Evolutionary conservation across 2,113 vertebrate species (phyloP).

Genomic region (Antechinus flavipes): DNA sequence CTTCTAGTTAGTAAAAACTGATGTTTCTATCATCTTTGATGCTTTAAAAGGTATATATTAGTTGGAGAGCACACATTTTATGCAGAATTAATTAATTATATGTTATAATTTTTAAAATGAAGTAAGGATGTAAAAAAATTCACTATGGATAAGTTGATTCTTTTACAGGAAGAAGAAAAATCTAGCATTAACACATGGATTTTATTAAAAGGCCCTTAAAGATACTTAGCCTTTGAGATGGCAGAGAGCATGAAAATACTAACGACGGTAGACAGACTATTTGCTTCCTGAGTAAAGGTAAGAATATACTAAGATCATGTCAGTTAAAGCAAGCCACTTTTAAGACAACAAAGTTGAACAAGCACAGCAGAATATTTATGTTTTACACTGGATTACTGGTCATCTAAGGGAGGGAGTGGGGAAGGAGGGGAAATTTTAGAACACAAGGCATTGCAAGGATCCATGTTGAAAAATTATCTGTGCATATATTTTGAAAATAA

Average conservation of each 20-base stretch:
- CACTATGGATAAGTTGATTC: neutral
- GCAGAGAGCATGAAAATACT: neutral
- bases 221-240: conserved; percentile 6
- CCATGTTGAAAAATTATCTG: too few species aligned
- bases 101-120: neutral
- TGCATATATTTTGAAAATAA: too few species aligned
- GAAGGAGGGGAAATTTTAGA: too few species aligned
- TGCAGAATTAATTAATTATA: neutral
- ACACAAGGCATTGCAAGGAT: too few species aligned
- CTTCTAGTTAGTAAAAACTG: neutral
- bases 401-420: too few species aligned
- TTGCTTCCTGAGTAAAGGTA: neutral
- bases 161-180: neutral
- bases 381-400: neutral
- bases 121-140: neutral
- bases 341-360: neutral
- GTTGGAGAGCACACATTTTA: neutral
- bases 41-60: conserved; percentile 2
- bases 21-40: neutral
- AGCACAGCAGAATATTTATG: neutral
- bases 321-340: neutral
- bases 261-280: neutral
- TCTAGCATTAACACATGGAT: neutral
- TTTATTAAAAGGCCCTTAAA: conserved; percentile 31
- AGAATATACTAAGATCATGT: neutral